Base-by-base conservation (phyloP, 2,797 vertebrate species). In the Podarcis lilfordi region DNA sequence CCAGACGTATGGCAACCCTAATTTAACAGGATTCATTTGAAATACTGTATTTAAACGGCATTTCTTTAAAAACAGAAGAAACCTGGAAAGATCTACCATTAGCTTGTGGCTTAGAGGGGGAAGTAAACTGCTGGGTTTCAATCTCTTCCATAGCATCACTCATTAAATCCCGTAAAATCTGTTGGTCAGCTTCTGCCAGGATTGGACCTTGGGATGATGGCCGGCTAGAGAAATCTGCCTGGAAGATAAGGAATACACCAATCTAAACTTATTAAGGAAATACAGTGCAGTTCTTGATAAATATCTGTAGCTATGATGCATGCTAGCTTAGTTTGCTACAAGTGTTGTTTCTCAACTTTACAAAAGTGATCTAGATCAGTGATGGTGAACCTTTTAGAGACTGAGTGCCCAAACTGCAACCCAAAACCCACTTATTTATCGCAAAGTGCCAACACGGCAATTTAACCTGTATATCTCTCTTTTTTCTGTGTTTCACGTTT, bases 101-200 rank as follows among this genome's bases (percentile, higher is more conserved):
- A 79, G 97, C 95, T 88, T 98, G 98, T 1, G 91, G 91, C 10
- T 94, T 93, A 3, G 75, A 27, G 1, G 95, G 85, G 0, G 94
- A 94, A 27, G 95, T 79, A 64, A 94, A 82, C 4, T 98, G 98
- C 74, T 98, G 97, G 21, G 92, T 93, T 35, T 99, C 99, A 0
- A 96, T 97, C 93, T 99, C 99, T 93, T 99, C 98, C 99, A 99
- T 99, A 0, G 99, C 99, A 55, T 99, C 99, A 86, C 98, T 99
- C 99, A 99, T 99, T 93, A 99, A 96, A 94, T 99, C 99, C 85
- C 98, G 98, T 91, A 99, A 93, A 90, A 99, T 98, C 94, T 98
- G 98, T 91, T 99, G 99, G 87, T 99, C 98, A 1, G 98, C 98
- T 91, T 99, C 99, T 69, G 98, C 97, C 0, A 99, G 98, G 21